Base-by-base conservation (phyloP, 2,888 invertebrate genomes). In the Thelaira solivaga region DNA sequence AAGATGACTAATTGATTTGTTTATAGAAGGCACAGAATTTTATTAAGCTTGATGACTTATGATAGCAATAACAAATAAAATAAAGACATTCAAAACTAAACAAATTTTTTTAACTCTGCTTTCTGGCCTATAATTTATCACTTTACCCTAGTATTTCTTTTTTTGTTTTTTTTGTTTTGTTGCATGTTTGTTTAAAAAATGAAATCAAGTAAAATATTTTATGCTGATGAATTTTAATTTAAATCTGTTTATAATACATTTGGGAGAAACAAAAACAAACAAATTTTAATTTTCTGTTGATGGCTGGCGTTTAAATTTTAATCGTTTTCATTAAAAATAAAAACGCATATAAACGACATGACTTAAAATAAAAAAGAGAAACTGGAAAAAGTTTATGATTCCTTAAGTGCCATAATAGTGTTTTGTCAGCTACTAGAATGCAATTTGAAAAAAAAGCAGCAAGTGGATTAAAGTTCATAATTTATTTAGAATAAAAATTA, bases 251-350 rank as follows among this genome's bases (percentile, higher is more conserved):
- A 22, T 39, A 55, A 47, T 64, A 47, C 31, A 57, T 29, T 47
- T 10, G 55, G 34, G 11, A 41, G 34, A 34, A 61, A n/a, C n/a
- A n/a, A n/a, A n/a, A n/a, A n/a, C n/a, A 62, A 43, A 53, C 13
- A 53, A 34, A 36, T 51, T 53, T 51, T 53, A 16, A 34, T 43
- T 65, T 62, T 13, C 5, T 53, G 45, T 36, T 71, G 45, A 71
- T 62, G 53, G 53, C 36, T 62, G 71, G 55, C 62, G 36, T 64
- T 64, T 72, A 55, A 72, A 47, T 47, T 55, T 57, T 72, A 72
- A 55, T 72, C 45, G 72, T 18, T 47, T 72, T 53, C 47, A 64
- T 64, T 72, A 57, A 64, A 64, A 64, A 10, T 10, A 16, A 49
- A 26, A 45, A 43, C 43, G 55, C 3, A 39, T 2, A 24, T 34